phyloP scores from a whole-genome alignment of 1,140 invertebrate genomes.

The Papilio polytes region DNA sequence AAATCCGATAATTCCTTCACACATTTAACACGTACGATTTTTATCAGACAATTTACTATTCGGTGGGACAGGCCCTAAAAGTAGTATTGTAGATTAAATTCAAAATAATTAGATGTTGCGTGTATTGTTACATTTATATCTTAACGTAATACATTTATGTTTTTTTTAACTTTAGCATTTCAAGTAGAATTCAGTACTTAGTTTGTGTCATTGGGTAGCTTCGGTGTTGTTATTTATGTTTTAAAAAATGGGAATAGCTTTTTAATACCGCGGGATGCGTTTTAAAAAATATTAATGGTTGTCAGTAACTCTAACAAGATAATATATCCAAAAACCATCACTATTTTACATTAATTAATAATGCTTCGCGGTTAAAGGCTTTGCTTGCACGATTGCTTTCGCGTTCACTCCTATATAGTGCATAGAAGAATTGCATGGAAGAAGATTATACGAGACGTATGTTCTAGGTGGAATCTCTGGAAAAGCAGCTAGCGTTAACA shows the following conservation, averaged over 20 bases:
- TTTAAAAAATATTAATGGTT: constrained; percentile 17
- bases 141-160: neutral
- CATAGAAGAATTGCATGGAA: constrained; percentile 66
- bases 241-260: neutral
- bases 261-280: neutral
- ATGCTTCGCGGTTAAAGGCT: constrained; percentile 14
- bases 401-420: constrained; percentile 56
- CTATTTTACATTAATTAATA: constrained; percentile 1
- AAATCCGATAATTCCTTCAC: too few species aligned
- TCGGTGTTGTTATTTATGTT: constrained; percentile 17
- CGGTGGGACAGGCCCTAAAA: neutral
- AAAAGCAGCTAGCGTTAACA: constrained; percentile 80
- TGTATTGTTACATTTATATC: neutral
- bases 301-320: neutral
- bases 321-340: neutral
- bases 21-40: too few species aligned
- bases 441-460: constrained; percentile 74
- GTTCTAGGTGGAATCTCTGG: constrained; percentile 83
- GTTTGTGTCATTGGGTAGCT: constrained; percentile 28
- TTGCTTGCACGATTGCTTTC: constrained; percentile 60
- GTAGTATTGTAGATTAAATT: neutral
- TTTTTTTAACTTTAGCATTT: neutral
- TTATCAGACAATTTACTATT: too few species aligned
- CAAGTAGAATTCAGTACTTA: neutral
- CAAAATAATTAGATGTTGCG: neutral